phyloP scores from a whole-genome alignment of 2,888 invertebrate genomes.

The Clanis bilineata region DNA sequence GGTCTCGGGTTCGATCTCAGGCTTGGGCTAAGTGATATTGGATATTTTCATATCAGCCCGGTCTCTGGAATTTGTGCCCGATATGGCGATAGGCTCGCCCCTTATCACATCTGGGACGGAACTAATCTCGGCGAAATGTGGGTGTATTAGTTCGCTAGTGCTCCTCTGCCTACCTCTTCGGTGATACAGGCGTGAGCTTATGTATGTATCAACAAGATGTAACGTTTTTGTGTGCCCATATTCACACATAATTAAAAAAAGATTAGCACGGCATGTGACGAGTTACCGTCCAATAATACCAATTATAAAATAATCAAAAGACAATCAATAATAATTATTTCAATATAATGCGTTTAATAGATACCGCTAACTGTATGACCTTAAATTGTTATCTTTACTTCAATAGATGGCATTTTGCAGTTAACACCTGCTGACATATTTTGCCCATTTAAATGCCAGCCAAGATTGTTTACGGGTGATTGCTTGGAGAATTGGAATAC shows the following conservation, averaged over 20 bases:
- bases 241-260: neutral
- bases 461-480: conserved; percentile 26
- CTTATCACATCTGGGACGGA: too few relatives aligned
- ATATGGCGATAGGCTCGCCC: too few relatives aligned
- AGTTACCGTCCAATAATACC: neutral
- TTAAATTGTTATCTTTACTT: conserved; percentile 34
- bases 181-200: too few relatives aligned
- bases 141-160: too few relatives aligned
- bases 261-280: neutral
- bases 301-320: conserved; percentile 1
- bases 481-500: conserved; percentile 20
- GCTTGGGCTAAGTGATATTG: too few relatives aligned
- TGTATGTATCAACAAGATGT: neutral
- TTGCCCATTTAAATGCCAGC: conserved; percentile 41
- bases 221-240: neutral
- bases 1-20: too few relatives aligned
- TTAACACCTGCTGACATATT: conserved; percentile 43
- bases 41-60: too few relatives aligned
- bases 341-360: conserved; percentile 15
- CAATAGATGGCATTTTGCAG: conserved; percentile 36
- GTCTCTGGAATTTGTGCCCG: too few relatives aligned
- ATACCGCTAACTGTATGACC: conserved; percentile 25
- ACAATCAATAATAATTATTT: neutral
- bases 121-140: too few relatives aligned
- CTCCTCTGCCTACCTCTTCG: too few relatives aligned